Percentiles rank a stretch among this genome's conserved stretches.
Evolutionary conservation across 2,888 invertebrate species (phyloP).

Genomic region (Netelia fuscicornis): DNA sequence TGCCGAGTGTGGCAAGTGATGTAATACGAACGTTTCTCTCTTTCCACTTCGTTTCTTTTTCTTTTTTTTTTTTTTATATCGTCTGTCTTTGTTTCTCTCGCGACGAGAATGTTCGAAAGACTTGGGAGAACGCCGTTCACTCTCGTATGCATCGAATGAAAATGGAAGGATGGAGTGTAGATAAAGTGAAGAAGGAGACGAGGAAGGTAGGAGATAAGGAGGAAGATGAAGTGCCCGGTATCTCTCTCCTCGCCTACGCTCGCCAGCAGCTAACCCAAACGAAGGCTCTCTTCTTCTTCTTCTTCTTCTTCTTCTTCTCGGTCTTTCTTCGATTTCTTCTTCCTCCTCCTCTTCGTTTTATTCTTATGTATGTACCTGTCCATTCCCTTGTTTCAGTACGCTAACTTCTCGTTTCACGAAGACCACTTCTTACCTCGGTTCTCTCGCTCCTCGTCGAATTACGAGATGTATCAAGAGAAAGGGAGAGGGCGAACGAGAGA

Average conservation of each 20-base stretch:
- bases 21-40: slow-evolving; percentile 62
- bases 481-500: neutral
- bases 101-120: slow-evolving; percentile 2
- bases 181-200: slow-evolving; percentile 4
- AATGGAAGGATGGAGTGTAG: slow-evolving; percentile 48
- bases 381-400: slow-evolving; percentile 46
- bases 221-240: slow-evolving; percentile 65
- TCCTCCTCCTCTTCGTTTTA: slow-evolving; percentile 21
- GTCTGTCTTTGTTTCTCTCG: neutral
- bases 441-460: slow-evolving; percentile 4
- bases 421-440: neutral
- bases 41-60: slow-evolving; percentile 6
- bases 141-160: slow-evolving; percentile 35
- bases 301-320: slow-evolving; percentile 29
- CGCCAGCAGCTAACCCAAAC: slow-evolving; percentile 57
- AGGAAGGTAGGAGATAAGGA: slow-evolving; percentile 39
- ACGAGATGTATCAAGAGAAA: neutral
- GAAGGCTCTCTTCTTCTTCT: slow-evolving; percentile 55
- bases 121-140: slow-evolving; percentile 30
- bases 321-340: slow-evolving; percentile 37
- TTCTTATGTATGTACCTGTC: slow-evolving; percentile 44
- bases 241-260: slow-evolving; percentile 67
- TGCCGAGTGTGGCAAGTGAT: slow-evolving; percentile 69
- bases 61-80: slow-evolving; percentile 6
- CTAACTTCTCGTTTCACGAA: slow-evolving; percentile 41